Evolutionary conservation across 2,113 vertebrate genomes (phyloP).

Genomic region (Azemiops feae): DNA sequence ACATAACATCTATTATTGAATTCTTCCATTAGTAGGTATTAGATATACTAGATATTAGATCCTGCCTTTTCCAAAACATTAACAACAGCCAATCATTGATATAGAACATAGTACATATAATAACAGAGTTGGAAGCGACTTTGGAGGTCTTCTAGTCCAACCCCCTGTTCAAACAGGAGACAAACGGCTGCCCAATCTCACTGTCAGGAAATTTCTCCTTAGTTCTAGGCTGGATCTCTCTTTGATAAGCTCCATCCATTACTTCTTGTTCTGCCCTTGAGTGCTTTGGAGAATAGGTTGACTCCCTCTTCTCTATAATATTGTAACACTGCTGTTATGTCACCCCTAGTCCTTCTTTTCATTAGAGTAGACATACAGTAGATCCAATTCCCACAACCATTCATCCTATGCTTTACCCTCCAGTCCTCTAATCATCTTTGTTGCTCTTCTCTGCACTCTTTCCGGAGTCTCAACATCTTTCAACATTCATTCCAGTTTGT

Average conservation of each 20-base stretch:
- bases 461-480: background rate
- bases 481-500: background rate
- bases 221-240: background rate
- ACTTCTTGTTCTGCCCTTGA: background rate
- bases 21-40: too few species aligned
- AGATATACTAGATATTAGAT: too few species aligned
- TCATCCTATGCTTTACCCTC: background rate
- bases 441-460: background rate
- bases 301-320: background rate
- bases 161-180: too few species aligned
- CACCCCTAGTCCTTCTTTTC: background rate
- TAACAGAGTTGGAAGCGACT: too few species aligned
- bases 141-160: too few species aligned
- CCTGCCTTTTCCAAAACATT: too few species aligned
- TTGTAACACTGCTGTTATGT: background rate
- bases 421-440: background rate
- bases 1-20: too few species aligned
- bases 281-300: background rate
- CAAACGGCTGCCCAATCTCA: background rate
- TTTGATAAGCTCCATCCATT: background rate
- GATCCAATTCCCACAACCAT: background rate
- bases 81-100: too few species aligned
- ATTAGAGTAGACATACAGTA: background rate
- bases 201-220: background rate
- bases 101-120: too few species aligned